Conservation (phyloP, 2,797 vertebrate species). For the Mormyrus hasselquistii region DNA sequence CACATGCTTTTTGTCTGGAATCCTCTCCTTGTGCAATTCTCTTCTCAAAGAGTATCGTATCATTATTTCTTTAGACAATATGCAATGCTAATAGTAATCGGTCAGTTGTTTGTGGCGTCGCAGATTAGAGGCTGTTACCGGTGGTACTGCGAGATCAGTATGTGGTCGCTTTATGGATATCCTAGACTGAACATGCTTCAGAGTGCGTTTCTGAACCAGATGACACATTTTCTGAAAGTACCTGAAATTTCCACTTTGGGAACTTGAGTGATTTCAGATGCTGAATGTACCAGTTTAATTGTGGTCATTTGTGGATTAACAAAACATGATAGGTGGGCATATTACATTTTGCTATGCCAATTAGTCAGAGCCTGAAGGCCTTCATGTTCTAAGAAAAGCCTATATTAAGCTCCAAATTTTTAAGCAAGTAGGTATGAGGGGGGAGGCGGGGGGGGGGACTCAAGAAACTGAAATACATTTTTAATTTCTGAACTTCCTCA, state of each 20-base stretch:
- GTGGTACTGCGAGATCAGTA: neutral
- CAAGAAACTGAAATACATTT: neutral
- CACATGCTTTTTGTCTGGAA: neutral
- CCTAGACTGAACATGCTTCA: neutral
- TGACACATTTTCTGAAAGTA: neutral
- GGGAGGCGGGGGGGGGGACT: neutral
- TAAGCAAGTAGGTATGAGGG: neutral
- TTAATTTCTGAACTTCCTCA: neutral
- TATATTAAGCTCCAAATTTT: neutral
- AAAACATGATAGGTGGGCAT: neutral
- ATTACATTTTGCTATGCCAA: neutral
- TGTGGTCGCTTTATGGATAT: neutral
- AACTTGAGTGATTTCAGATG: neutral
- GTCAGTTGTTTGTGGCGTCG: neutral
- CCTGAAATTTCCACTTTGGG: neutral
- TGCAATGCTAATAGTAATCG: neutral
- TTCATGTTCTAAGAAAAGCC: neutral
- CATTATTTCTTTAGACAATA: neutral
- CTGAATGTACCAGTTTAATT: neutral
- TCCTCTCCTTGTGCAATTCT: neutral
- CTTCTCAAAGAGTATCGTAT: neutral
- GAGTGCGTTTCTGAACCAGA: neutral
- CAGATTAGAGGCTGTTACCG: neutral
- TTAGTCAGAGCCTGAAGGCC: neutral
- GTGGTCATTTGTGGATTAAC: neutral